Percentiles rank a stretch among this genome's conserved stretches.
Conservation (phyloP, 1,140 invertebrate species). For the Thalassaphorura encarpata region DNA sequence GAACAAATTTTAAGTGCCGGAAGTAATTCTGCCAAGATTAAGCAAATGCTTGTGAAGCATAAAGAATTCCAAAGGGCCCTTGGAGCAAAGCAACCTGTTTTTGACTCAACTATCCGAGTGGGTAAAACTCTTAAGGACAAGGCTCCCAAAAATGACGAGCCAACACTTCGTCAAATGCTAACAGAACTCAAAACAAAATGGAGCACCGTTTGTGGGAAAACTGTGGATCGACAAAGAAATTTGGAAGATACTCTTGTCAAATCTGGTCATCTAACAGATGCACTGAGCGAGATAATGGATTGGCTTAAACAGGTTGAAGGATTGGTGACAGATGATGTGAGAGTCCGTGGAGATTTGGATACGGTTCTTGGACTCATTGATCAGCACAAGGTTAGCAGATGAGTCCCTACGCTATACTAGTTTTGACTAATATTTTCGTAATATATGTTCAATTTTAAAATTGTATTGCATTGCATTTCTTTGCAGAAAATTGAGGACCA, state of each 20-base stretch:
- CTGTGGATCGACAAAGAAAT: slow-evolving; percentile 68
- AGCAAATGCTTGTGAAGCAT: slow-evolving; percentile 74
- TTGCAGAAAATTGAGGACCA: slow-evolving; percentile 76
- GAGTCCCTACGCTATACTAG: no score
- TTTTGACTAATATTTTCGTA: no score
- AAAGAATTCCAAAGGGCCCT: slow-evolving; percentile 89
- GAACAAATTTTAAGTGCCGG: slow-evolving; percentile 56
- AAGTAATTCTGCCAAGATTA: slow-evolving; percentile 83
- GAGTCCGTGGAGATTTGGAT: slow-evolving; percentile 89
- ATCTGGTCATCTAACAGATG: slow-evolving; percentile 70
- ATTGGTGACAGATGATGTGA: slow-evolving; percentile 63
- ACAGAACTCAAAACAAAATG: slow-evolving; percentile 86
- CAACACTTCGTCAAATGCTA: slow-evolving; percentile 70
- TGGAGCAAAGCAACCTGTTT: slow-evolving; percentile 75
- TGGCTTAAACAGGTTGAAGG: slow-evolving; percentile 80
- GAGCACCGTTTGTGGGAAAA: slow-evolving; percentile 87
- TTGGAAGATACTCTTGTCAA: slow-evolving; percentile 49
- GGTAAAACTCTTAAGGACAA: slow-evolving; percentile 87
- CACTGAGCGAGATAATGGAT: slow-evolving; percentile 81
- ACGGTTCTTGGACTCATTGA: slow-evolving; percentile 88
- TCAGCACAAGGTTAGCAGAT: slow-evolving; percentile 75
- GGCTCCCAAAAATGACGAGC: slow-evolving; percentile 81
- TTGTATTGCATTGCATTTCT: no score
- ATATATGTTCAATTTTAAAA: no score
- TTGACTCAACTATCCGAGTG: slow-evolving; percentile 78